Evolutionary conservation across 2,888 invertebrate species (phyloP), one percentile per base, ranked within the genome.

Genomic region (Folsomia candida): DNA sequence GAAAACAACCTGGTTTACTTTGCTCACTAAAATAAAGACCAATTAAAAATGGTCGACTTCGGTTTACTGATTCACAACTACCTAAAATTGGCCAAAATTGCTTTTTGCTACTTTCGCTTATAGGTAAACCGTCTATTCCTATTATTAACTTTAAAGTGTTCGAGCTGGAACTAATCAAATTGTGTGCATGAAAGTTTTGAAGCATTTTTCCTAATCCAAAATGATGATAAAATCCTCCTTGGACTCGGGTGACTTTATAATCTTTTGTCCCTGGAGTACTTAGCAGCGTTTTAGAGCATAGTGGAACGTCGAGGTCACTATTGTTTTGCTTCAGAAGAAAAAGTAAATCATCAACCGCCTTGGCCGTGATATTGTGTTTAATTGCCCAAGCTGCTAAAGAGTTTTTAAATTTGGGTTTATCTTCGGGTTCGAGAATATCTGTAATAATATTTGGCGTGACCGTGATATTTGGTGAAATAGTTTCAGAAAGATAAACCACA

Each of bases 31-130:
- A n/a, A n/a, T n/a, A n/a, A n/a, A n/a, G n/a, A n/a, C n/a, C n/a
- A n/a, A n/a, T n/a, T n/a, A n/a, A n/a, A n/a, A n/a, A n/a, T n/a
- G n/a, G n/a, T n/a, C n/a, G n/a, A n/a, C n/a, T n/a, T n/a, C n/a
- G n/a, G n/a, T n/a, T n/a, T n/a, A n/a, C n/a, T n/a, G n/a, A n/a
- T n/a, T n/a, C n/a, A n/a, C n/a, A n/a, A n/a, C n/a, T n/a, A n/a
- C 68, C 57, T 37, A 69, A 54, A 29, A 72, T 72, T 9, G 72
- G 72, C 72, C 72, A 72, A 65, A 72, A 65, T 14, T 27, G 37
- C 0, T 29, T 20, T 14, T 47, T 62, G 22, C 29, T 27, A 61
- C 72, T 72, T 47, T 62, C 66, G 29, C 66, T 65, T 22, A 72
- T 51, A 9, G 72, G 72, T 1, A 72, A 20, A 1, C 69, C 72